These are phyloP conservation scores for Hoplostethus mediterraneus DNA, from an alignment of 2,797 vertebrate species.

Conservation along the genomic window DNA sequence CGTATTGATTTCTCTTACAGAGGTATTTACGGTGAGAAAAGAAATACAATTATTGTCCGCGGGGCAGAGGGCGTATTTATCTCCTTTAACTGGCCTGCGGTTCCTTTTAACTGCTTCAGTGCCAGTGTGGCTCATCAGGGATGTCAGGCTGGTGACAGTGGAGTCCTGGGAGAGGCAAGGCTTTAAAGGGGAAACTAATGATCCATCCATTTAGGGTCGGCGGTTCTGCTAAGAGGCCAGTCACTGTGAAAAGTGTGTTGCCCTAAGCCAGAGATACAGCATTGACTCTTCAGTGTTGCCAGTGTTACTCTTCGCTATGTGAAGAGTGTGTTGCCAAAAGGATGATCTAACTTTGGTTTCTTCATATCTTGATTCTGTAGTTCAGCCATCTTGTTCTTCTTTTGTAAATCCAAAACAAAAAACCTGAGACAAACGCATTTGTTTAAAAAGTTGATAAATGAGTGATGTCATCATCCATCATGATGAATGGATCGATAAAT, in stretches of 20 bases:
- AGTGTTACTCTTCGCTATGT: neutral
- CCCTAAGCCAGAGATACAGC: neutral
- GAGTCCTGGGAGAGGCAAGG: slow-evolving; percentile 1
- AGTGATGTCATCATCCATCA: neutral
- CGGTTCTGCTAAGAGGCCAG: slow-evolving; percentile 16
- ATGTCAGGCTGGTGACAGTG: slow-evolving; percentile 10
- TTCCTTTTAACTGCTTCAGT: slow-evolving; percentile 41
- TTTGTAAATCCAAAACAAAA: no score
- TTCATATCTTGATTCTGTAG: neutral
- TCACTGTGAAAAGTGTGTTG: slow-evolving; percentile 9
- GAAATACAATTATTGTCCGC: slow-evolving; percentile 54
- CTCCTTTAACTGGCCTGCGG: slow-evolving; percentile 43
- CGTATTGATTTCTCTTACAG: slow-evolving; percentile 50
- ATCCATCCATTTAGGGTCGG: slow-evolving; percentile 22
- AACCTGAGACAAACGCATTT: no score
- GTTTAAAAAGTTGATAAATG: neutral
- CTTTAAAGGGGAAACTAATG: slow-evolving; percentile 32
- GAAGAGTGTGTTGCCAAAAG: slow-evolving; percentile 3
- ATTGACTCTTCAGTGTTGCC: neutral
- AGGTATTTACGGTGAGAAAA: slow-evolving; percentile 50
- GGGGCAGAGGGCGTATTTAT: slow-evolving; percentile 40
- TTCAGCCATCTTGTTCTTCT: neutral
- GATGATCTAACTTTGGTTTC: no score
- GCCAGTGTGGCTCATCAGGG: slow-evolving; percentile 2
- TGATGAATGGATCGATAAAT: neutral